Evolutionary conservation across 64 coral and sea anemone species (phyloP).

Genomic region (Orbicella faveolata): DNA sequence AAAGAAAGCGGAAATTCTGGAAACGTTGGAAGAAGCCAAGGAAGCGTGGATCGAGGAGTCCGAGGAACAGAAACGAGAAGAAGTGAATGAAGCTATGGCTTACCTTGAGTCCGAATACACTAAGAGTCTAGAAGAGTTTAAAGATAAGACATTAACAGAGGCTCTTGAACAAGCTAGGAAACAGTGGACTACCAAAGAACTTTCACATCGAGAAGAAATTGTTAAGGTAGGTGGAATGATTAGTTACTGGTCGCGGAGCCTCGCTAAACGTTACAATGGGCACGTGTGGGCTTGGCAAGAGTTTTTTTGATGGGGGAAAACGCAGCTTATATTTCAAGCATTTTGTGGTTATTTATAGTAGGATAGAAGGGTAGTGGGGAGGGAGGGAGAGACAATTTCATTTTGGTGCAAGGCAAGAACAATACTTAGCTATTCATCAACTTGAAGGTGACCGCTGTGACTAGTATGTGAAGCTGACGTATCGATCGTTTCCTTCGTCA

Average conservation of each 20-base stretch:
- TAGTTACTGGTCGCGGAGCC: not conserved
- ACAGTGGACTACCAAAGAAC: slow-evolving; percentile 76
- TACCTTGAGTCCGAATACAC: slow-evolving; percentile 85
- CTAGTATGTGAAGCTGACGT: no score
- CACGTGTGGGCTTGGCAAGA: no score
- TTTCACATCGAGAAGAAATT: slow-evolving; percentile 59
- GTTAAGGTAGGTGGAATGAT: slow-evolving; percentile 37
- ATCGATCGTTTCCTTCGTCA: no score
- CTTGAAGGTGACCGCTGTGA: no score
- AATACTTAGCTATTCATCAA: no score
- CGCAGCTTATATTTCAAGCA: no score
- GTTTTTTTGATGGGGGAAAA: no score
- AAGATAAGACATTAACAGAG: slow-evolving; percentile 74
- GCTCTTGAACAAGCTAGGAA: slow-evolving; percentile 67
- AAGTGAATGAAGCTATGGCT: slow-evolving; percentile 73
- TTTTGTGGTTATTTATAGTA: no score
- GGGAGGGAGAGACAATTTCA: no score
- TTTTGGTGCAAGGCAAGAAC: no score
- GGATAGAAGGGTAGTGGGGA: no score
- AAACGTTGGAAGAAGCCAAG: slow-evolving; percentile 71
- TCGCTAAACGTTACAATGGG: no score
- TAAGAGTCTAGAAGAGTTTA: slow-evolving; percentile 90
- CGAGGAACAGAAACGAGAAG: slow-evolving; percentile 63
- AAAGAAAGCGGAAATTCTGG: slow-evolving; percentile 65
- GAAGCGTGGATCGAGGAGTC: slow-evolving; percentile 54